Conservation (phyloP, 1,140 invertebrate species). For the Ostrea edulis region DNA sequence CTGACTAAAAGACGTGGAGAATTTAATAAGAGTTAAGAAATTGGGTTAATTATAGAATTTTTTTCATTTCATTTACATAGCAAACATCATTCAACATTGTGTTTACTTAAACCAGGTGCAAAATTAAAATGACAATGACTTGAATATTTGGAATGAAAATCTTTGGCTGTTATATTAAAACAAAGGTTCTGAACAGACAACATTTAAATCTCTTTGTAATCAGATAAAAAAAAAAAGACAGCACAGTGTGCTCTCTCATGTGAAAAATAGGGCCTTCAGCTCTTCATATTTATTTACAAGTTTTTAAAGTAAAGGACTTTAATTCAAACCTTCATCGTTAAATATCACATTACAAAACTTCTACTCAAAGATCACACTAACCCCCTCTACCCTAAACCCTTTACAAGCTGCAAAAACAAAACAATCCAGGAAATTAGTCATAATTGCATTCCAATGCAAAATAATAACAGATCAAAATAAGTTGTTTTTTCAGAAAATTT, state of each 20-base stretch:
- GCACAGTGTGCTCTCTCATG: conserved; percentile 20
- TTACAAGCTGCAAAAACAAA: background rate
- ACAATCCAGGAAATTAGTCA: background rate
- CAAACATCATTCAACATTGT: too few relatives aligned
- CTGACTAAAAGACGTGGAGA: too few relatives aligned
- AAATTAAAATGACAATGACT: conserved; percentile 1
- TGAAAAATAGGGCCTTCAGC: conserved; percentile 13
- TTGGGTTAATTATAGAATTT: too few relatives aligned
- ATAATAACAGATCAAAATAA: background rate
- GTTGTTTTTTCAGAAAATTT: background rate
- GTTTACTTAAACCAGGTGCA: background rate
- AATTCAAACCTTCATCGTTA: background rate
- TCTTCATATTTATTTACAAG: conserved; percentile 14
- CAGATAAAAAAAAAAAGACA: background rate
- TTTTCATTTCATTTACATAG: too few relatives aligned
- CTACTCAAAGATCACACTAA: background rate
- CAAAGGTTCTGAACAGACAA: conserved; percentile 2
- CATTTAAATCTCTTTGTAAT: conserved; percentile 26
- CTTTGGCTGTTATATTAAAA: background rate
- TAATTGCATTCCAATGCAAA: background rate
- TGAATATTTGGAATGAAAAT: background rate
- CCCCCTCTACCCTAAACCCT: background rate
- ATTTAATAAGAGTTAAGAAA: too few relatives aligned
- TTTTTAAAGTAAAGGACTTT: background rate
- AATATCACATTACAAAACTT: background rate